Base-by-base conservation (phyloP, 1,140 invertebrate genomes). In the Caenorhabditis tropicalis region DNA sequence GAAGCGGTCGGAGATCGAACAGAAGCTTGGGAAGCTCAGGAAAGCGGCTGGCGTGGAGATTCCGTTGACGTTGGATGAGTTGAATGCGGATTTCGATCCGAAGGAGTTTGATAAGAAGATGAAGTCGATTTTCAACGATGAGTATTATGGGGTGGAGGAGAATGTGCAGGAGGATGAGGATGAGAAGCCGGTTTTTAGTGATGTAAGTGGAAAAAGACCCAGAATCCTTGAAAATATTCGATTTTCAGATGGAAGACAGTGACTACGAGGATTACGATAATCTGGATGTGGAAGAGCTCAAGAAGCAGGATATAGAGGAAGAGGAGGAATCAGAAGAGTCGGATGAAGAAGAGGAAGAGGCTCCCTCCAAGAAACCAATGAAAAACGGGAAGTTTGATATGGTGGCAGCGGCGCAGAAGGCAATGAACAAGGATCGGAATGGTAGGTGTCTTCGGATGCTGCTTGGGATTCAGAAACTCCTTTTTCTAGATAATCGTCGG, bases 31-130 rank as follows among this genome's bases (percentile, higher is more conserved):
- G 48, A 94, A 95, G 91, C 92, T 98, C 6, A 95, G 95, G 92
- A 94, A 95, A 91, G 94, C 97, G n/a, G 96, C 96, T 48, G 96
- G 96, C 48, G 95, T 95, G 90, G 86, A 79, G 70, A 93, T 82
- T 91, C 93, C 19, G 93, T 95, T 87, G 92, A 93, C 83, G 89
- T 90, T 86, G 48, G 89, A 93, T 10, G 94, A 94, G 89, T 90
- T 95, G 2, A 94, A 97, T 83, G 94, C 93, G n/a, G 96, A 98
- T 90, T 99, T 98, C 92, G 96, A 98, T 93, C 96, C 96, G 0
- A 94, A 94, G 29, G 94, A 95, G 85, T 94, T 98, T 91, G 96
- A 98, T 91, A 92, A 93, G 82, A 94, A 94, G 88, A 98, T 99
- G 97, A 92, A 92, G 88, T 92, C 92, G 89, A 91, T 97, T 58